Percentiles rank a stretch among this genome's conserved stretches.
Evolutionary conservation across 2,797 vertebrate species (phyloP).

Genomic region (Pogonophryne albipinna): DNA sequence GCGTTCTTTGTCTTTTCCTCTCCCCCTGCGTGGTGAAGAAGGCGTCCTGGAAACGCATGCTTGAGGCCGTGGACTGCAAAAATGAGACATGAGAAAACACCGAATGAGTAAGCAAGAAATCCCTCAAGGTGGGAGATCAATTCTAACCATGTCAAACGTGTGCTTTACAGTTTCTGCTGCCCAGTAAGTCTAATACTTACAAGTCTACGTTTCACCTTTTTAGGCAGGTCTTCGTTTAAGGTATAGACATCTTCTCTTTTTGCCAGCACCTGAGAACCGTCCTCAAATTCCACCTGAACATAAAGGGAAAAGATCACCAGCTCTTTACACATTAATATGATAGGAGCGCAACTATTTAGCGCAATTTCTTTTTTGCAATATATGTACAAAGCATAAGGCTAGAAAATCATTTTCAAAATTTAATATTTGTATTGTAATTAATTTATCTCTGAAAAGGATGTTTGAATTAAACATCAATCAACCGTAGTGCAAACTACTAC

Average conservation of each 20-base stretch:
- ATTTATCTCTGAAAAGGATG: not conserved
- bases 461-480: not conserved
- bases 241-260: slow-evolving; percentile 98
- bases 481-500: not conserved
- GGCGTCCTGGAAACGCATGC: slow-evolving; percentile 96
- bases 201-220: slow-evolving; percentile 96
- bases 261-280: slow-evolving; percentile 94
- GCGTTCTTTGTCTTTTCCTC: slow-evolving; percentile 92
- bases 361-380: not conserved
- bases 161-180: slow-evolving; percentile 23
- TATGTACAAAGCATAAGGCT: not conserved
- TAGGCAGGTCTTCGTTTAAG: slow-evolving; percentile 96
- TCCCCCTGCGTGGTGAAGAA: slow-evolving; percentile 93
- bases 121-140: not conserved
- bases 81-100: slow-evolving; percentile 31
- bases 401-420: not conserved
- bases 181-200: slow-evolving; percentile 87
- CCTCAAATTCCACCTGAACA: slow-evolving; percentile 96
- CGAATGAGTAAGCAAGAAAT: slow-evolving; percentile 31
- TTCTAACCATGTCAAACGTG: not conserved
- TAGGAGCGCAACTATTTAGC: not conserved
- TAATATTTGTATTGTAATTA: not conserved
- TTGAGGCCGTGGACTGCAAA: slow-evolving; percentile 93
- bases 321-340: not conserved
- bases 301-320: slow-evolving; percentile 7